A percentile compares a stretch with the other conserved stretches of the same genome.
Conservation (phyloP, 2,113 vertebrate genomes). For the Myanophis thanlyinensis region DNA sequence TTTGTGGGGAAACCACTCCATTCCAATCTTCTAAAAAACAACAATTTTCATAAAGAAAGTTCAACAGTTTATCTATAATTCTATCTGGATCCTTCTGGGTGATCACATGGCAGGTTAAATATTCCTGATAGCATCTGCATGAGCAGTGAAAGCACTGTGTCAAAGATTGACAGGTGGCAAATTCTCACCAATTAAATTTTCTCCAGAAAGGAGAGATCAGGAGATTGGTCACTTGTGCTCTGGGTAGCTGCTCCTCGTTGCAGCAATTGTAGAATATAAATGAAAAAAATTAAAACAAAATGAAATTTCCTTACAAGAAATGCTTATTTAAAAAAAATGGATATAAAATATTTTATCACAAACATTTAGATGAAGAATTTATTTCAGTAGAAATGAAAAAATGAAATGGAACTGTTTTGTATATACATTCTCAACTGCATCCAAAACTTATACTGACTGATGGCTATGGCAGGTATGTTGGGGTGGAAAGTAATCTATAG, state of each 20-base stretch:
- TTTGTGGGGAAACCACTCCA: not conserved
- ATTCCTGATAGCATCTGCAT: not conserved
- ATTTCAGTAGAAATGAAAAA: not conserved
- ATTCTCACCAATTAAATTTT: not conserved
- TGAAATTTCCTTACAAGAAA: not conserved
- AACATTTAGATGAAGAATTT: not conserved
- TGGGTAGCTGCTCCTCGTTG: not conserved
- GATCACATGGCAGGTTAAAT: not conserved
- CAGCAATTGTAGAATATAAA: not conserved
- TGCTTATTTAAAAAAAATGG: not conserved
- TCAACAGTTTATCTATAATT: not conserved
- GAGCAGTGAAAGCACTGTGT: not conserved
- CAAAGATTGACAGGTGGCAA: not conserved
- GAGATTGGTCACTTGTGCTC: not conserved
- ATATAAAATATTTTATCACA: not conserved
- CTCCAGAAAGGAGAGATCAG: not conserved
- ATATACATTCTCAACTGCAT: not conserved
- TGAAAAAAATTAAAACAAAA: not conserved
- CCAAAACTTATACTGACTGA: not conserved
- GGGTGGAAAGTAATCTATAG: not conserved
- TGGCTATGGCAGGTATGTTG: not conserved
- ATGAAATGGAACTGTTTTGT: not conserved
- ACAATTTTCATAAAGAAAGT: not conserved
- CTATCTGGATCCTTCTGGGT: not conserved
- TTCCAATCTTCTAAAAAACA: not conserved